Evolutionary conservation across 2,888 invertebrate species (phyloP), one percentile per base, ranked within the genome.

Genomic region (Agrochola litura): DNA sequence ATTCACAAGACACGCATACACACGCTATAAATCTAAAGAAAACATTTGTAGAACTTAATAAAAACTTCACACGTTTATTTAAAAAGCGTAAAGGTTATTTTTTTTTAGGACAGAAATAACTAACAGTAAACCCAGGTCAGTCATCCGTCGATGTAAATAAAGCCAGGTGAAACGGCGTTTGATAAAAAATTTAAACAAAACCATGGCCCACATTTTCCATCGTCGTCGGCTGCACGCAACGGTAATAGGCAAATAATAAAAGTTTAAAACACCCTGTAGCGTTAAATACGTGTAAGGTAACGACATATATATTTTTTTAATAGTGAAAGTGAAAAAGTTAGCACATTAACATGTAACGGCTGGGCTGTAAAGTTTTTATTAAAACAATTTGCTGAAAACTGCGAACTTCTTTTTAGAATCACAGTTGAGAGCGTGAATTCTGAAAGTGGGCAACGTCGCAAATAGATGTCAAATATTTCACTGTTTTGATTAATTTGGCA

Each of bases 121-220:
- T 63, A 54, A 72, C 77, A 22, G 68, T 76, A 78, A 75, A 76
- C 68, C 41, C 68, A 79, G 83, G 82, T 83, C 76, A 82, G 41
- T 79, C 78, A 75, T 80, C 68, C 41, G 75, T 71, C 65, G 22
- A 72, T 76, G 73, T 82, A 82, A 85, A 83, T 79, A 85, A 52
- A 43, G 37, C 12, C 64, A 73, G 63, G 73, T 69, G n/a, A 81
- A 58, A 74, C 43, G 8, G 9, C 16, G 60, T n/a, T 77, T 37
- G 75, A 68, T 83, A 85, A 83, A 83, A 78, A 74, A 78, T 46
- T 64, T 0, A 87, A 83, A 85, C 69, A 73, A 75, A 84, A 83
- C 89, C 86, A 87, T 88, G 91, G 75, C 82, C 90, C 76, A 91
- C 86, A 85, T 90, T 91, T 76, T 65, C 54, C 52, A 67, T 58